Evolutionary conservation across 2,888 invertebrate genomes (phyloP).

Genomic region (Clanis bilineata): DNA sequence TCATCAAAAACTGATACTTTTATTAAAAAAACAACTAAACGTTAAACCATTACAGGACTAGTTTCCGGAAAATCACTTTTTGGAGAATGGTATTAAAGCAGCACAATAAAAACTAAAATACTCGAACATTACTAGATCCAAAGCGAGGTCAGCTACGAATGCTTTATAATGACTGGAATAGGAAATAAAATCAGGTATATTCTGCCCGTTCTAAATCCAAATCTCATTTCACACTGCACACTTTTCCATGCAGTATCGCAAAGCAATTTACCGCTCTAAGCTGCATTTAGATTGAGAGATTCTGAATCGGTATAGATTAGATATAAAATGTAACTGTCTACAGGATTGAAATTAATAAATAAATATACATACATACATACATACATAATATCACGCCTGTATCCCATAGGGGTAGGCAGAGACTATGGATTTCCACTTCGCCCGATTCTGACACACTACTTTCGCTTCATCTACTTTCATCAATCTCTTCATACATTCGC

Average conservation of each 20-base stretch:
- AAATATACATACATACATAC: too few species aligned
- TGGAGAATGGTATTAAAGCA: background rate
- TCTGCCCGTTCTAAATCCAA: background rate
- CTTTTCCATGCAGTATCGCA: slow-evolving; percentile 33
- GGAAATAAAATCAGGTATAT: slow-evolving; percentile 2
- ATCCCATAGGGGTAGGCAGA: too few species aligned
- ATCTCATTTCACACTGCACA: slow-evolving; percentile 9
- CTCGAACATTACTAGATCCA: background rate
- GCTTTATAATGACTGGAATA: background rate
- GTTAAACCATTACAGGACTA: background rate
- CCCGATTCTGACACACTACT: too few species aligned
- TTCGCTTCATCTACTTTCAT: too few species aligned
- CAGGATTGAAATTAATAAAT: too few species aligned
- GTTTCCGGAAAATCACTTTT: background rate
- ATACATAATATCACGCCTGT: too few species aligned
- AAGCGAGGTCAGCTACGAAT: background rate
- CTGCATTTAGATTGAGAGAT: too few species aligned
- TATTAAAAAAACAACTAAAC: background rate
- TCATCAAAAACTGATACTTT: too few species aligned
- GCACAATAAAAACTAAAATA: background rate
- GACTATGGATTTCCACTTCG: too few species aligned
- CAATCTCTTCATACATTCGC: too few species aligned
- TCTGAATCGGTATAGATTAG: too few species aligned
- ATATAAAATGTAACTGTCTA: too few species aligned
- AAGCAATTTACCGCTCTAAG: slow-evolving; percentile 37